Evolutionary conservation across 2,888 invertebrate species (phyloP).

Genomic region (Philereme vetulata): DNA sequence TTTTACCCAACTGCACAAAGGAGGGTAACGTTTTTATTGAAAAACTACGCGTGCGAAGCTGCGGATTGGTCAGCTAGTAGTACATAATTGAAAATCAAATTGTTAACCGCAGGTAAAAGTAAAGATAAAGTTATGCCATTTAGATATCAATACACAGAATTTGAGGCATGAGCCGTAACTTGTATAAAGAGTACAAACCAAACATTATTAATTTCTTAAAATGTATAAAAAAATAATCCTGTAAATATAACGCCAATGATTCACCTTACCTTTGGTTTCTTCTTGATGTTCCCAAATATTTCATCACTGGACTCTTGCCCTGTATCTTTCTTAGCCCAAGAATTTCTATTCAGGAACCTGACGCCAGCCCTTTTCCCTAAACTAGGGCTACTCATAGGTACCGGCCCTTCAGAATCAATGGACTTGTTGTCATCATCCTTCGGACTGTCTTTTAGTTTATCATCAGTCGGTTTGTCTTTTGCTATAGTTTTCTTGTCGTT

Average conservation of each 20-base stretch:
- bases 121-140: no score
- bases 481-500: constrained; percentile 46
- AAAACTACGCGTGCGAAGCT: no score
- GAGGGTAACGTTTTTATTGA: no score
- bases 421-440: constrained; percentile 76
- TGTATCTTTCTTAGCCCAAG: constrained; percentile 63
- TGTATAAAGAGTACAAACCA: no score
- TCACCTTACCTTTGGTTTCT: constrained; percentile 66
- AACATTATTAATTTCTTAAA: no score
- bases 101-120: no score
- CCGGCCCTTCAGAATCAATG: constrained; percentile 67
- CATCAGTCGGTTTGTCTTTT: constrained; percentile 28
- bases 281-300: constrained; percentile 59
- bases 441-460: constrained; percentile 36
- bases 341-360: constrained; percentile 62
- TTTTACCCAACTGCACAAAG: no score
- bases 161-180: no score
- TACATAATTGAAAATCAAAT: no score
- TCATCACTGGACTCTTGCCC: constrained; percentile 68
- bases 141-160: no score
- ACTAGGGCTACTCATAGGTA: constrained; percentile 61
- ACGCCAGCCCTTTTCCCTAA: constrained; percentile 66
- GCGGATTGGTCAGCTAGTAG: no score
- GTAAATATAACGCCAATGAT: neutral
- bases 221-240: neutral